A percentile compares a stretch with the other conserved stretches of the same genome.
These are phyloP conservation scores for Dryobotodes eremita DNA, from an alignment of 2,888 invertebrate genomes.

Conservation along the genomic window DNA sequence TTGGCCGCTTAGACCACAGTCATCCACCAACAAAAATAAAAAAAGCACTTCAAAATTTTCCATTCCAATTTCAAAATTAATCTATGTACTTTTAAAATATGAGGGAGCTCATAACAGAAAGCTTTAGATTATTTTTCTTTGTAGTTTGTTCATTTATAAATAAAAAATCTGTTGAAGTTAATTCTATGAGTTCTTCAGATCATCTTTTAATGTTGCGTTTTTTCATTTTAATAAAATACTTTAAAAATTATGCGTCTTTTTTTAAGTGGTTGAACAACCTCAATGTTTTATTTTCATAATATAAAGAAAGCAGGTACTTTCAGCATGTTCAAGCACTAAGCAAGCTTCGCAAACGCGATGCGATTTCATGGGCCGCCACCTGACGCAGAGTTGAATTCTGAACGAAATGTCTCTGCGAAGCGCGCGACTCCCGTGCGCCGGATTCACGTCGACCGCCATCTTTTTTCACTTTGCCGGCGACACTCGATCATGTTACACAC, in stretches of 20 bases:
- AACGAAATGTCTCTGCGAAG: no score
- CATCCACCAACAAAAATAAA: not conserved
- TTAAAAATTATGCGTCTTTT: not conserved
- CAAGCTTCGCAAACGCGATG: no score
- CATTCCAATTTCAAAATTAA: not conserved
- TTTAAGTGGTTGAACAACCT: not conserved
- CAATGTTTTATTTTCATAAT: not conserved
- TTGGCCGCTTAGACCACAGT: conserved; percentile 15
- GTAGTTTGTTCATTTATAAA: not conserved
- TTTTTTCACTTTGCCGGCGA: no score
- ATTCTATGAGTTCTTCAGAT: not conserved
- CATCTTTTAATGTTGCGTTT: not conserved
- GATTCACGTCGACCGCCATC: no score
- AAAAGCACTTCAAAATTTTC: not conserved
- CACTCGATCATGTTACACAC: no score
- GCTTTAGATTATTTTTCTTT: not conserved
- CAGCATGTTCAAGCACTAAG: no score
- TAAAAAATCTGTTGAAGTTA: not conserved
- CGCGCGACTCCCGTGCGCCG: no score
- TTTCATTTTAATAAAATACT: not conserved
- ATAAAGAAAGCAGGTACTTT: not conserved
- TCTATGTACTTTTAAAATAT: not conserved
- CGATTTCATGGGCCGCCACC: no score
- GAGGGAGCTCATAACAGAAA: not conserved
- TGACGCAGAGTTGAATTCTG: no score